Evolutionary conservation across 2,797 vertebrate species (phyloP).

Genomic region (Fistularia tabacaria): DNA sequence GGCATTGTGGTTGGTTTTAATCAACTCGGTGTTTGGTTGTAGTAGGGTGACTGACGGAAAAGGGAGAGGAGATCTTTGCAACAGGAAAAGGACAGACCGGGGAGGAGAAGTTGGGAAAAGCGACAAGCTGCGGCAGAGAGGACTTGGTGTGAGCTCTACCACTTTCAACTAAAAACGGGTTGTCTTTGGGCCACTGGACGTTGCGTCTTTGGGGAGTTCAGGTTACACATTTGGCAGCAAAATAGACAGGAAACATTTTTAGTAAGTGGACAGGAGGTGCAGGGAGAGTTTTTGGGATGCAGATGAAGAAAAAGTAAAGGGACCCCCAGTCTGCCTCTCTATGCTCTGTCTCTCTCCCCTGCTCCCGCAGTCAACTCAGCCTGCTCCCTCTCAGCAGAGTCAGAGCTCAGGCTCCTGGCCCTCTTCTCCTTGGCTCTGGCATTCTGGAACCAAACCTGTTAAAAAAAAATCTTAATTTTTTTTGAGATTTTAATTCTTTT

Average conservation of each 20-base stretch:
- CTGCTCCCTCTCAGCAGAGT: slow-evolving; percentile 70
- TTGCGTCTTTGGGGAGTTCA: slow-evolving; percentile 74
- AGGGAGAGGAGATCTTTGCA: slow-evolving; percentile 54
- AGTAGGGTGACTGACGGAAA: slow-evolving; percentile 53
- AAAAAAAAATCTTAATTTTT: slow-evolving; percentile 1
- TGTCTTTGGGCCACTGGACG: slow-evolving; percentile 85
- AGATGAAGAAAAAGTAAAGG: slow-evolving; percentile 80
- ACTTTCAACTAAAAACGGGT: slow-evolving; percentile 72
- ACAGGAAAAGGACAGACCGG: slow-evolving; percentile 51
- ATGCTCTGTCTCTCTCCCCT: slow-evolving; percentile 87
- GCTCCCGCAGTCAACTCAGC: slow-evolving; percentile 65
- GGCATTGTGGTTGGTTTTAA: slow-evolving; percentile 74
- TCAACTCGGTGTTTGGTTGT: slow-evolving; percentile 72
- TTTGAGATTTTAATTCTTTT: background rate
- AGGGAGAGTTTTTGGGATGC: slow-evolving; percentile 76
- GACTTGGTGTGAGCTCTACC: slow-evolving; percentile 66
- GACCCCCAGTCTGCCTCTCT: slow-evolving; percentile 85
- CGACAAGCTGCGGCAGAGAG: slow-evolving; percentile 61
- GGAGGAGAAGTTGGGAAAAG: slow-evolving; percentile 57
- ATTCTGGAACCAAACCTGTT: slow-evolving; percentile 97
- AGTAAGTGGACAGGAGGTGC: slow-evolving; percentile 61
- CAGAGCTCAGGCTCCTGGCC: slow-evolving; percentile 76
- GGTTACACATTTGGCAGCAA: slow-evolving; percentile 72
- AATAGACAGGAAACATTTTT: slow-evolving; percentile 65
- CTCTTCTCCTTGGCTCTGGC: slow-evolving; percentile 98